These are phyloP conservation scores for Melanotaenia duboulayi DNA, from an alignment of 2,113 vertebrate genomes.

Conservation along the genomic window DNA sequence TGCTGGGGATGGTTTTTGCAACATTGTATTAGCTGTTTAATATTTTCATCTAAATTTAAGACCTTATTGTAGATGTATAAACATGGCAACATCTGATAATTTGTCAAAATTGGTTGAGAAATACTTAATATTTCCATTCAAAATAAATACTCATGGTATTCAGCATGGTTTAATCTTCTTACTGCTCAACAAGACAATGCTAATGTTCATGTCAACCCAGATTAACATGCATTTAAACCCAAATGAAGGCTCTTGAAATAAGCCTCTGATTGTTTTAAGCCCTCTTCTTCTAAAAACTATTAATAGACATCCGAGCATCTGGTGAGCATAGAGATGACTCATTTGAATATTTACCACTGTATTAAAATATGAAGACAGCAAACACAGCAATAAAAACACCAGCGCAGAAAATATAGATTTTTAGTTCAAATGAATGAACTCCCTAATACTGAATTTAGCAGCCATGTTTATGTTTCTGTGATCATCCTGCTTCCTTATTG, in stretches of 20 bases:
- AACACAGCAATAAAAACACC: background rate
- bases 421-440: background rate
- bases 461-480: background rate
- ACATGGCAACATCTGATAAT: background rate
- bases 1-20: no score
- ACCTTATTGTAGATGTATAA: no score
- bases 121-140: slow-evolving; percentile 10
- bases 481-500: slow-evolving; percentile 17
- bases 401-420: background rate
- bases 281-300: slow-evolving; percentile 49
- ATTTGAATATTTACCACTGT: slow-evolving; percentile 22
- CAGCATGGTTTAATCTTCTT: slow-evolving; percentile 45
- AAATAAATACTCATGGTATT: background rate
- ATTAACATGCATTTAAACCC: slow-evolving; percentile 63
- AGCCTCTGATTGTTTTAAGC: slow-evolving; percentile 52
- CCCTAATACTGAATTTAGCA: no score
- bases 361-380: background rate
- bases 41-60: no score
- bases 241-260: slow-evolving; percentile 55
- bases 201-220: slow-evolving; percentile 59
- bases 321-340: slow-evolving; percentile 46
- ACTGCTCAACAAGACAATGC: slow-evolving; percentile 32
- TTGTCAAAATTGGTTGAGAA: background rate
- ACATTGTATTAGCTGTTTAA: no score
- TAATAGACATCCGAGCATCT: slow-evolving; percentile 62